Conservation (phyloP, 2,797 vertebrate genomes). For the Falco naumanni region DNA sequence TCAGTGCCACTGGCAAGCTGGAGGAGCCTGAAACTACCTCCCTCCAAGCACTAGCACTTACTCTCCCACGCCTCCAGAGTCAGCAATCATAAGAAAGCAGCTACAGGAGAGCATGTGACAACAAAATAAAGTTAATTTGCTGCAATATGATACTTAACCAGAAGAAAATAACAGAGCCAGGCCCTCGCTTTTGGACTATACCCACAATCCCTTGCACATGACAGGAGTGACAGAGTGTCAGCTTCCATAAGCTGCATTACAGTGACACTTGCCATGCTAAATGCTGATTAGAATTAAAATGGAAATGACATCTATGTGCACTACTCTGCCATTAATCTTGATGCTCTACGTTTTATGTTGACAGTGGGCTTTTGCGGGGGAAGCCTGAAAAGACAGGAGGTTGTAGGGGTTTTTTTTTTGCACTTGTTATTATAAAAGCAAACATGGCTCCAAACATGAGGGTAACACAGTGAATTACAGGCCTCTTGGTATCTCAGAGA, state of each 20-base stretch:
- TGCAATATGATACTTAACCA: slow-evolving; percentile 47
- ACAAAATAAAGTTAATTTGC: slow-evolving; percentile 58
- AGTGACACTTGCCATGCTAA: slow-evolving; percentile 64
- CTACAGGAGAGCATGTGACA: slow-evolving; percentile 15
- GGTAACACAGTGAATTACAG: not conserved
- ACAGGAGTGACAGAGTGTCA: slow-evolving; percentile 58
- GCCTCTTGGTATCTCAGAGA: not conserved
- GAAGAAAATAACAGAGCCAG: slow-evolving; percentile 29
- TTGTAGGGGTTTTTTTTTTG: not conserved
- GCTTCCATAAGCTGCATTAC: slow-evolving; percentile 54
- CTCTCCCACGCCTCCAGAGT: not conserved
- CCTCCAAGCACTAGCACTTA: not conserved
- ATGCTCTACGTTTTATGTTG: slow-evolving; percentile 31
- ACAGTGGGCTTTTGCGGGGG: not conserved
- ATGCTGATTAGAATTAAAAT: slow-evolving; percentile 64
- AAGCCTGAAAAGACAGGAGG: not conserved
- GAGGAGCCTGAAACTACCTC: not conserved
- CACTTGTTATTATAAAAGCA: not conserved
- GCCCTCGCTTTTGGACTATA: not conserved
- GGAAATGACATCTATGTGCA: slow-evolving; percentile 57
- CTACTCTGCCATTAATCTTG: slow-evolving; percentile 67
- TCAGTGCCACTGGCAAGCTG: not conserved
- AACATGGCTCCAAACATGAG: not conserved
- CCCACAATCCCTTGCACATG: slow-evolving; percentile 34
- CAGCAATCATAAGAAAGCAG: not conserved